Evolutionary conservation across 30 jellyfish, hydroid and myxozoan genomes (phyloP).

Genomic region (Morbakka virulenta): DNA sequence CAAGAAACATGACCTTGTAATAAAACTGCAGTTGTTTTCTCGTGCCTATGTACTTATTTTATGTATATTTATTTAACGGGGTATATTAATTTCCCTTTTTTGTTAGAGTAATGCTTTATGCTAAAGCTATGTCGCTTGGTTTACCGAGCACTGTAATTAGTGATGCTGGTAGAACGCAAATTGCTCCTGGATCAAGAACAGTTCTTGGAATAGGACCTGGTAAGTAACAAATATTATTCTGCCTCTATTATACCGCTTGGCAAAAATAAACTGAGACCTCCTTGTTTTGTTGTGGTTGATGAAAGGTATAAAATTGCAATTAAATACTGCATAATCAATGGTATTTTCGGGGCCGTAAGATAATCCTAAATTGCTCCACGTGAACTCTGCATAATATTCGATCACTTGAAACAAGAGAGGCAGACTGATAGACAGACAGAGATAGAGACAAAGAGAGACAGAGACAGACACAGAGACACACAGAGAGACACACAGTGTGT

Average conservation of each 20-base stretch:
- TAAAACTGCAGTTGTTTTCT: no score
- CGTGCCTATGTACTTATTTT: not conserved
- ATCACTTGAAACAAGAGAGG: no score
- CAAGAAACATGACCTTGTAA: no score
- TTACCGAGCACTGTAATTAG: constrained; percentile 58
- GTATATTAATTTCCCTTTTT: no score
- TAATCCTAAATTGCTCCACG: no score
- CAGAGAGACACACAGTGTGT: no score
- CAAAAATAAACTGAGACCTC: not conserved
- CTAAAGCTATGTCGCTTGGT: constrained; percentile 64
- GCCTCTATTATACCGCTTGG: not conserved
- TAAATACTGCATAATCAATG: not conserved
- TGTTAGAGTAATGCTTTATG: constrained; percentile 49
- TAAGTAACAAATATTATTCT: not conserved
- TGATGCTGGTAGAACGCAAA: constrained; percentile 97
- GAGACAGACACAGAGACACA: no score
- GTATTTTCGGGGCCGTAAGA: no score
- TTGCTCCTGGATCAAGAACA: constrained; percentile 89
- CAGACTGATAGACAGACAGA: no score
- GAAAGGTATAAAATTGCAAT: not conserved
- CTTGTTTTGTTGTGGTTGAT: not conserved
- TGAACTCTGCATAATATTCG: no score
- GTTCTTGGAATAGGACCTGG: constrained; percentile 99
- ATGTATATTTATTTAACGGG: not conserved
- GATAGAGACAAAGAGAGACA: no score